Evolutionary conservation across 2,797 vertebrate genomes (phyloP), one percentile per base, ranked within the genome.

Genomic region (Darevskia nairensis): DNA sequence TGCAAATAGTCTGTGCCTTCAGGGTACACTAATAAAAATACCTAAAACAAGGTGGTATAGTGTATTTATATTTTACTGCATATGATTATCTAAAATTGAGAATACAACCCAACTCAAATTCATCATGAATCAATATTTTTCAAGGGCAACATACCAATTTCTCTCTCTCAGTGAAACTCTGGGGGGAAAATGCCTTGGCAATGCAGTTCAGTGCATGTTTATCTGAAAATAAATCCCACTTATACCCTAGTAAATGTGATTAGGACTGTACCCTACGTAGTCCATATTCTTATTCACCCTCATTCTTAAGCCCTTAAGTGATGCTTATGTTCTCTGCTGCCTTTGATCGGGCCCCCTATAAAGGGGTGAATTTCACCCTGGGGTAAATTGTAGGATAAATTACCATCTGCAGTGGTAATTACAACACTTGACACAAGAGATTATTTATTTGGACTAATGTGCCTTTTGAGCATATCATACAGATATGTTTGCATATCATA

Each of bases 371-470:
- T 89, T 91, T 89, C 61, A 90, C 35, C 75, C n/a, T 85, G 87
- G 3, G 1, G 19, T 32, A 64, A 75, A 25, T 55, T 69, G 41
- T 90, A 89, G 82, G 15, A 68, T 82, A 13, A 91, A 88, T 91
- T 91, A 86, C 21, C 88, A 80, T 89, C 84, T 23, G 84, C 81
- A 69, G 9, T 66, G 83, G 82, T 89, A 91, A 90, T 85, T 59
- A 87, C 92, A 94, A 86, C 86, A 83, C 76, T 74, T 92, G 80
- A 50, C 77, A 89, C 19, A 88, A 92, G 84, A 88, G 55, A 41
- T 88, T 90, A 85, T 84, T 89, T 86, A 68, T 74, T 92, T 76
- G 86, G 15, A 88, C 1, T 82, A 88, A 88, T 78, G 74, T 72
- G n/a, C 0, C 77, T 90, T 92, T 90, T 55, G 35, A 90, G 35